Base-by-base conservation (phyloP, 2,113 vertebrate genomes). In the Muntiacus reevesi region DNA sequence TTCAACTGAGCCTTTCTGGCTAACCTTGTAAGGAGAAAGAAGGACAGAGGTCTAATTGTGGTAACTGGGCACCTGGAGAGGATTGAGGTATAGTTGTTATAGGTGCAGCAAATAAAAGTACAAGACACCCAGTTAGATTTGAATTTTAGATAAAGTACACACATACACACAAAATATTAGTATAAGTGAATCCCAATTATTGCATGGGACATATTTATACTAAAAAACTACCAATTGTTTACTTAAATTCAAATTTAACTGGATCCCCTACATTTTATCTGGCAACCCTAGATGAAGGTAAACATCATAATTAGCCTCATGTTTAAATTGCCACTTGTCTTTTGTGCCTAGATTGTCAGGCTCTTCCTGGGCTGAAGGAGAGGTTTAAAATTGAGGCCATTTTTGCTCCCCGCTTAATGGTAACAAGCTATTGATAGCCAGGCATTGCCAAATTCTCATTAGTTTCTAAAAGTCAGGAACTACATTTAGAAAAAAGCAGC, bases 371-470 rank as follows among this genome's bases (percentile, higher is more conserved):
- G 30, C 52, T 87, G 16, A 87, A 87, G 52, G 55, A 95, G 52
- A 90, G 78, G 86, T 84, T 97, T 96, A 92, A 95, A 92, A 96
- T 92, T 93, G 92, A 97, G 94, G 89, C 78, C 28, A 7, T 84
- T 94, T 96, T 97, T 96, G 87, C 74, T 89, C 87, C 79, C 57
- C 59, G 71, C 91, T 91, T 95, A 91, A 67, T 83, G 82, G 86
- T 97, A 92, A 96, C 89, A 96, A 94, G 96, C 96, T 95, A 97
- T 97, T 97, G 97, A 97, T 95, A 97, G 95, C 86, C 54, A 67
- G 88, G 45, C 97, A 95, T 96, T 96, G 95, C 94, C 98, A 97
- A 97, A 95, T 96, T 95, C 95, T 98, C 97, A 96, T 97, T 98
- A 97, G 94, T 97, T 97, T 97, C 90, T 95, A 52, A 98, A 95